These are phyloP conservation scores for Harlomillsia oculata DNA, from an alignment of 1,140 invertebrate genomes.

Conservation along the genomic window DNA sequence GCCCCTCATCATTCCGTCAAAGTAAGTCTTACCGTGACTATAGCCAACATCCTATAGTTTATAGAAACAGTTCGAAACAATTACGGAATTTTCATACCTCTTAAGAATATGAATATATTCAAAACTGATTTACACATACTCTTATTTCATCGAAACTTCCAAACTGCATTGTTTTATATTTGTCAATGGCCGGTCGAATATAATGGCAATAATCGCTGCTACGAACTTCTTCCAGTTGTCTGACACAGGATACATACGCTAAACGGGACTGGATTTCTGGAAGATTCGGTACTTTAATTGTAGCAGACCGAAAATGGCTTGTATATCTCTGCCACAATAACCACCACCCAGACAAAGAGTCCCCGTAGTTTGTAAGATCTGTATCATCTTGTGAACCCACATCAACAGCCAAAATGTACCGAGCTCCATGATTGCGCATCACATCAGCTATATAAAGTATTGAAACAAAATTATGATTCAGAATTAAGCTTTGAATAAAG, in stretches of 20 bases:
- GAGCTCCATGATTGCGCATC: conserved; percentile 83
- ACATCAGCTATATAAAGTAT: conserved; percentile 92
- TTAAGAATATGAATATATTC: conserved; percentile 8
- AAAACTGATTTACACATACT: conserved; percentile 37
- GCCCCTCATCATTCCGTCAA: conserved; percentile 49
- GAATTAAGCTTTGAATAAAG: too few species aligned
- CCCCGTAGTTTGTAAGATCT: conserved; percentile 95
- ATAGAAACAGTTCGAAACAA: too few species aligned
- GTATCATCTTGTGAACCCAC: conserved; percentile 95
- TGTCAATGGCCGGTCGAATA: conserved; percentile 94
- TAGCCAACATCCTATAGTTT: conserved; percentile 53
- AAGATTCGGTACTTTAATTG: conserved; percentile 87
- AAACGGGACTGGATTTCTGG: conserved; percentile 94
- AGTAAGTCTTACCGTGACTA: conserved; percentile 69
- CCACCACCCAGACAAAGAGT: conserved; percentile 96
- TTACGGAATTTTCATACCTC: conserved; percentile 1
- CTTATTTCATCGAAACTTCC: conserved; percentile 94
- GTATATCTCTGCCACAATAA: conserved; percentile 91
- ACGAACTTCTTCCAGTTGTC: conserved; percentile 95
- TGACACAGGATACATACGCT: conserved; percentile 95
- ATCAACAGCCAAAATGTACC: conserved; percentile 93
- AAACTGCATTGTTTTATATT: conserved; percentile 95
- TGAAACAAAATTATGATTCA: too few species aligned
- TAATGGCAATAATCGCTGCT: conserved; percentile 97
- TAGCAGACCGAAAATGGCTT: conserved; percentile 64